Evolutionary conservation across 92 coral and sea anemone genomes (phyloP), one percentile per base, ranked within the genome.

Genomic region (Heliopora coerulea): DNA sequence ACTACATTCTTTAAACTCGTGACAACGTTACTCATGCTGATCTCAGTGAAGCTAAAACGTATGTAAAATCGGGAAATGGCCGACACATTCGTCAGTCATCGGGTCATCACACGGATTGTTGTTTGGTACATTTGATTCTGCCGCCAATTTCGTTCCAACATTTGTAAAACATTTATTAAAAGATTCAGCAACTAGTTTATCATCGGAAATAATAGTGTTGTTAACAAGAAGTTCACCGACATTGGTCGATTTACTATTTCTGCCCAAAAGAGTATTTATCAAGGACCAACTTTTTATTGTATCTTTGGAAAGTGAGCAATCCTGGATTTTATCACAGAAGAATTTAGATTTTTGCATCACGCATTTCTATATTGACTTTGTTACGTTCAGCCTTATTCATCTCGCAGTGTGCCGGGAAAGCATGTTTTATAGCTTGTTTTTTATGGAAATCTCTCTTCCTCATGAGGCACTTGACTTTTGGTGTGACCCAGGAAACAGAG

Each of bases 351-450:
- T 83, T 78, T 31, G 83, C 65, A 26, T 78, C 50, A 34, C 83
- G 78, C 75, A 72, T 34, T 54, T 69, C 49, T 59, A 54, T 61
- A 33, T 78, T 82, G 14, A 78, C 86, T 62, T 68, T 77, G 48
- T 83, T 83, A 17, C 86, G 62, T 35, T 57, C 44, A 6, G 62
- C 24, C 69, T 83, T 72, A 69, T 54, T 58, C 13, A 44, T 57
- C 37, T 77, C 39, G 83, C 86, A 83, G 29, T 77, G 83, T 21
- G 20, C 10, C 33, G 24, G 63, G 14, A 64, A 62, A 40, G 69
- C 52, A 33, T 56, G 25, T 39, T 62, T 62, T 29, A 62, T 23
- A 5, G 58, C 58, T 50, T 50, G 58, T 17, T 50, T 50, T 23
- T 62, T 62, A 34, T 62, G 69, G 18, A 62, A 32, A 32, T 34